These are phyloP conservation scores for Trachelus troglodyta DNA, from an alignment of 2,888 invertebrate genomes.

Conservation along the genomic window DNA sequence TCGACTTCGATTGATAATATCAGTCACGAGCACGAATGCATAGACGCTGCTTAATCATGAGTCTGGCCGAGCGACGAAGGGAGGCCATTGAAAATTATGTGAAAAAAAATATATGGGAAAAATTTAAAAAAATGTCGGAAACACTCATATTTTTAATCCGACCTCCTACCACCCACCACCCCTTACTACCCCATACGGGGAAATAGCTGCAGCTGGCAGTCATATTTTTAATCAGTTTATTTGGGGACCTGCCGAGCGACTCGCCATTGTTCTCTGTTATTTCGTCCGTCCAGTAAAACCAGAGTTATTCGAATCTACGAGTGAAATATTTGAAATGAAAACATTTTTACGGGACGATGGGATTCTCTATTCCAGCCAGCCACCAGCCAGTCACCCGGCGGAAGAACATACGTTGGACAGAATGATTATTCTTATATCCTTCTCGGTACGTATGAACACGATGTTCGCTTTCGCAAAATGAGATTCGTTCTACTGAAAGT, in stretches of 20 bases:
- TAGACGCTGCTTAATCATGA: not conserved
- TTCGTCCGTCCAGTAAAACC: constrained; percentile 10
- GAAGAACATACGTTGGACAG: not conserved
- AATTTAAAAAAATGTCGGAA: not conserved
- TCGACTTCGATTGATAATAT: not conserved
- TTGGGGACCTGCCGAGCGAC: constrained; percentile 11
- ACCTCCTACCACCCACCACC: not conserved
- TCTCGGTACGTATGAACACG: not conserved
- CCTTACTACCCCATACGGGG: not conserved
- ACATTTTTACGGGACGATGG: constrained; percentile 2
- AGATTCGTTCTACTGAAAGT: not conserved
- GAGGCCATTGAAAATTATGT: not conserved
- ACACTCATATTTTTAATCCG: not conserved
- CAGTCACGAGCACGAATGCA: not conserved
- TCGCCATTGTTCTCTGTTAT: constrained; percentile 9
- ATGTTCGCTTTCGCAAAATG: not conserved
- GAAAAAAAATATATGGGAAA: not conserved
- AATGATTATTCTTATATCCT: not conserved
- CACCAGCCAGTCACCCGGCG: not conserved
- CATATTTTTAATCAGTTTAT: constrained; percentile 26
- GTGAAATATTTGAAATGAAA: constrained; percentile 10
- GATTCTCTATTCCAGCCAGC: not conserved
- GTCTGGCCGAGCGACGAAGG: not conserved
- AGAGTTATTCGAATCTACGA: not conserved
- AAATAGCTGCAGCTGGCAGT: constrained; percentile 8